Base-by-base conservation (phyloP, 2,888 invertebrate genomes). In the Koerneria pararmatus region DNA sequence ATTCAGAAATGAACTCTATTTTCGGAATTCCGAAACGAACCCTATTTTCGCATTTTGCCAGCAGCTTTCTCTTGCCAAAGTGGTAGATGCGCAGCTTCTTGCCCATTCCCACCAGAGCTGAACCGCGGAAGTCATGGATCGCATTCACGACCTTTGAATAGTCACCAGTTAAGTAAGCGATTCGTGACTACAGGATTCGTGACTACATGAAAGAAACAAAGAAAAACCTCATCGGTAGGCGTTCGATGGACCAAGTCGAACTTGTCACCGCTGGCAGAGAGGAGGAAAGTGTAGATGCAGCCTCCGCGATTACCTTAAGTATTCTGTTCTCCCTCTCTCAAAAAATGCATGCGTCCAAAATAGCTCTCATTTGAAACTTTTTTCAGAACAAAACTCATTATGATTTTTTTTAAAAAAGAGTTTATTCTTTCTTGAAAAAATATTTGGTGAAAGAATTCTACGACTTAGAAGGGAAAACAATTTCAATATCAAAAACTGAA, bases 1-100 rank as follows among this genome's bases (percentile, higher is more conserved):
- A n/a, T n/a, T n/a, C n/a, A n/a, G n/a, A n/a, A n/a, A n/a, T n/a
- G n/a, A n/a, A n/a, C n/a, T n/a, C n/a, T n/a, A n/a, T n/a, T n/a
- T n/a, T n/a, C n/a, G n/a, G n/a, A n/a, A n/a, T n/a, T 1, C 37
- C 31, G 24, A n/a, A 48, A 63, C 61, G 54, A 53, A 87, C 89
- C 87, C 91, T 91, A 83, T 98, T 99, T 86, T 99, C 98, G 86
- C 97, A 97, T 86, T 99, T 99, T 63, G 95, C 88, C 56, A 98
- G 85, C 67, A 98, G 86, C 85, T 98, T 98, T 84, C 95, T 92
- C 85, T 92, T 93, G 67, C 98, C 98, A 80, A 95, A 88, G 83
- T 98, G 97, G 84, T 98, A 99, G 46, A 99, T 88, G 63, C 97
- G 87, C 31, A 98, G 86, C 87, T 91, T 90, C 70, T 90, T 89